Percentiles rank a stretch among this genome's conserved stretches.
Evolutionary conservation across 2,888 invertebrate genomes (phyloP).

Genomic region (Lycophotia porphyrea): DNA sequence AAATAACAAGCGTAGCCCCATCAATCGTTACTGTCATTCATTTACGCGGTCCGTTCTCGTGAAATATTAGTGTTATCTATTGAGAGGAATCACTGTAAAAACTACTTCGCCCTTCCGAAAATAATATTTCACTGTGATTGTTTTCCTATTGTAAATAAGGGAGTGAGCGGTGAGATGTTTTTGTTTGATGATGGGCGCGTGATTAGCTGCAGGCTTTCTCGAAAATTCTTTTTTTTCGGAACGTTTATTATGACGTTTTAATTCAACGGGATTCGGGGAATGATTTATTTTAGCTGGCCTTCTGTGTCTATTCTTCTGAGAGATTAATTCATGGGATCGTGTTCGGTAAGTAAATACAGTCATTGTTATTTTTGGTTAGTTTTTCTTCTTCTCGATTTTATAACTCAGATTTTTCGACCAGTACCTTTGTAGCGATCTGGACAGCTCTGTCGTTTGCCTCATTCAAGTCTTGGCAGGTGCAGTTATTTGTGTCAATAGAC

Average conservation of each 20-base stretch:
- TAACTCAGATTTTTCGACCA: neutral
- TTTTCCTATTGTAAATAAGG: constrained; percentile 89
- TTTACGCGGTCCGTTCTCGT: constrained; percentile 83
- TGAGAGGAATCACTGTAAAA: constrained; percentile 85
- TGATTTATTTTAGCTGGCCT: neutral
- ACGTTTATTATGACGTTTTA: constrained; percentile 57
- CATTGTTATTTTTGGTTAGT: neutral
- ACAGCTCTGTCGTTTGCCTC: neutral
- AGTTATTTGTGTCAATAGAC: neutral
- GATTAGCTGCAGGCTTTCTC: constrained; percentile 73
- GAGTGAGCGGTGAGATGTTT: constrained; percentile 80
- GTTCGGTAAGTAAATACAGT: neutral
- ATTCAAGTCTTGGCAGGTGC: neutral
- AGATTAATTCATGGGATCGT: neutral
- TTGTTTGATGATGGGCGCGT: constrained; percentile 80
- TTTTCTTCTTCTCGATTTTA: neutral
- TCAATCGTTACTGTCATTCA: constrained; percentile 88
- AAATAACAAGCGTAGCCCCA: constrained; percentile 88
- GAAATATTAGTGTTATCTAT: constrained; percentile 88
- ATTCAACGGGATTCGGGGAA: constrained; percentile 41
- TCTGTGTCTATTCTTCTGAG: neutral
- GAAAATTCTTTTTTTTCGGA: constrained; percentile 43
- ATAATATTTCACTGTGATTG: constrained; percentile 88
- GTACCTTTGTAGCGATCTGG: neutral
- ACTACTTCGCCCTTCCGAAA: constrained; percentile 82